These are phyloP conservation scores for Corythoichthys intestinalis DNA, from an alignment of 2,113 vertebrate genomes.

Conservation along the genomic window DNA sequence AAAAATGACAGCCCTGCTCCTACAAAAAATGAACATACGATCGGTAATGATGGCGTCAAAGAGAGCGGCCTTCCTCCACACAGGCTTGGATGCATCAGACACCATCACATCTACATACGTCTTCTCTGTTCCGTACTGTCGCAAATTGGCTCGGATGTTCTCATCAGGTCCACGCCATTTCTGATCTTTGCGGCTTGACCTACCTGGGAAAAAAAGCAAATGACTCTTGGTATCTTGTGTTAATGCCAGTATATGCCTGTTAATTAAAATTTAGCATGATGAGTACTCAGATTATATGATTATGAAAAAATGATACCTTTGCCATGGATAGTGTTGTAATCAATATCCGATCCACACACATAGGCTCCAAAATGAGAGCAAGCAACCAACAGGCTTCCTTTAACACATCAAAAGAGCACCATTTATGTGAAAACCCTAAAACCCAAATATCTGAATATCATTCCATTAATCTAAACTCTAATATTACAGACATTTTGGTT, in stretches of 20 bases:
- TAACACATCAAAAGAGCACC: slow-evolving; percentile 21
- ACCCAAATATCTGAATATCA: neutral
- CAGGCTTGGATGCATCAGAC: slow-evolving; percentile 86
- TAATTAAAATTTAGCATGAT: neutral
- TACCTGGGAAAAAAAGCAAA: slow-evolving; percentile 70
- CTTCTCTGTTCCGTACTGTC: slow-evolving; percentile 88
- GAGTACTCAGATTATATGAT: neutral
- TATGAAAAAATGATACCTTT: slow-evolving; percentile 70
- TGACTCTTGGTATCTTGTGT: neutral
- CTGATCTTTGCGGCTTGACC: slow-evolving; percentile 93
- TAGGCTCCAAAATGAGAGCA: slow-evolving; percentile 95
- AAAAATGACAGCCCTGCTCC: neutral
- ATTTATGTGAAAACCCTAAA: neutral
- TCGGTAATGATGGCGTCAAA: slow-evolving; percentile 95
- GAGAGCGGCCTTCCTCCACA: slow-evolving; percentile 81
- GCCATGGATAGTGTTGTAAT: slow-evolving; percentile 95
- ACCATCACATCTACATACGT: slow-evolving; percentile 88
- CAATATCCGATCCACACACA: slow-evolving; percentile 92
- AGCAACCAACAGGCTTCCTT: slow-evolving; percentile 91
- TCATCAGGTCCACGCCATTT: slow-evolving; percentile 98
- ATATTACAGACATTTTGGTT: neutral
- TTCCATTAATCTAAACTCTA: neutral
- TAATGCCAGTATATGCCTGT: neutral
- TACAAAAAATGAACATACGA: slow-evolving; percentile 74
- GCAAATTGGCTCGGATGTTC: slow-evolving; percentile 93